Evolutionary conservation across 2,113 vertebrate species (phyloP).

Genomic region (Campylorhamphus procurvoides): DNA sequence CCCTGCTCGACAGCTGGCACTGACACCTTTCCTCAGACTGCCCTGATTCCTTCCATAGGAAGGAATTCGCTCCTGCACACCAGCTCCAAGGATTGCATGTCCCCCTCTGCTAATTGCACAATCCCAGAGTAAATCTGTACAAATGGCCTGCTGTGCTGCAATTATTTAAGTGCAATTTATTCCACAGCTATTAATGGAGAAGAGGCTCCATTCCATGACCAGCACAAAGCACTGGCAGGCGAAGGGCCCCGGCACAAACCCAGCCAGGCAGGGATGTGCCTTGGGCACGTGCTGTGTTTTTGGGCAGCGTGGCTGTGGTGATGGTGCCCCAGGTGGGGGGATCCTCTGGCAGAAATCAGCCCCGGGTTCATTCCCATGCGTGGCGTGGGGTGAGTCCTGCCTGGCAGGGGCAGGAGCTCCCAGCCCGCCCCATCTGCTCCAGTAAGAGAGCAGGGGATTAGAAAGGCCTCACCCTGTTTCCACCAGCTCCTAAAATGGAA

Average conservation of each 20-base stretch:
- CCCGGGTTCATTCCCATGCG: fast-evolving
- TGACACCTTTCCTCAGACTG: neutral
- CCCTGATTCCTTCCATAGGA: neutral
- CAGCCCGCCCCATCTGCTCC: fast-evolving
- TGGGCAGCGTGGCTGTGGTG: fast-evolving
- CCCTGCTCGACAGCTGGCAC: neutral
- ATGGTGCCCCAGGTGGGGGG: fast-evolving
- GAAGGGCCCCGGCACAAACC: neutral
- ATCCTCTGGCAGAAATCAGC: neutral
- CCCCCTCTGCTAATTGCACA: neutral
- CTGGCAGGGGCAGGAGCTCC: neutral
- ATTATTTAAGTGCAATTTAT: conserved; percentile 35
- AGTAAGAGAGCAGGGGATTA: neutral
- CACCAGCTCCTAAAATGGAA: conserved; percentile 64
- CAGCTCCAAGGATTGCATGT: neutral
- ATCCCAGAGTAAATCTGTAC: neutral
- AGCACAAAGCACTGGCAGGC: neutral
- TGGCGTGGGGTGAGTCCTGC: neutral
- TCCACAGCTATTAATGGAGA: neutral
- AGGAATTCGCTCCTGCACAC: neutral
- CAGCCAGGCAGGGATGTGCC: fast-evolving
- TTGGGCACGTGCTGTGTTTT: fast-evolving
- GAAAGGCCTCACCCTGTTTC: neutral
- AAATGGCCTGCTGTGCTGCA: neutral
- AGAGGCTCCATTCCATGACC: neutral